phyloP scores from a whole-genome alignment of 2,113 vertebrate genomes.

The Entosphenus tridentatus region DNA sequence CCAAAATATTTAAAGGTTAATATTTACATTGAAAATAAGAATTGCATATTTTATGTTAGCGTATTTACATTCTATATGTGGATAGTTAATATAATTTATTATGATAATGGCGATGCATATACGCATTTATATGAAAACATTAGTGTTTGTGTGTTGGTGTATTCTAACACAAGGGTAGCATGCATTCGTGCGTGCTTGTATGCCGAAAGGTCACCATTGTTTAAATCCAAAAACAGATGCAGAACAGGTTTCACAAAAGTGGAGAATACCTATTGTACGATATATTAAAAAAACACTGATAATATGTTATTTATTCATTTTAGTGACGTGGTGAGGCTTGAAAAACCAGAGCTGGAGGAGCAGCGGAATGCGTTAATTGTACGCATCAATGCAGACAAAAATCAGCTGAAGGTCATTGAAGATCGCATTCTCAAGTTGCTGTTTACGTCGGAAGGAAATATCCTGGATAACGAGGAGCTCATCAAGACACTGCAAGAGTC shows the following conservation, averaged over 20 bases:
- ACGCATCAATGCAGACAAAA: constrained; percentile 34
- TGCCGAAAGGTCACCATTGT: neutral
- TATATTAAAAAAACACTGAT: neutral
- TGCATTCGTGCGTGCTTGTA: constrained; percentile 1
- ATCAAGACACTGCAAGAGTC: constrained; percentile 38
- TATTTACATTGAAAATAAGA: too few species aligned
- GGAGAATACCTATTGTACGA: neutral
- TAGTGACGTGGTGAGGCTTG: constrained; percentile 38
- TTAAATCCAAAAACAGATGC: neutral
- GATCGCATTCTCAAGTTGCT: constrained; percentile 40
- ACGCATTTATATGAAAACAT: too few species aligned
- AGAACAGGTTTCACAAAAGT: neutral
- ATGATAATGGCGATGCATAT: too few species aligned
- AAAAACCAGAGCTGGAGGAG: constrained; percentile 38
- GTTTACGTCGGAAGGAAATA: constrained; percentile 39
- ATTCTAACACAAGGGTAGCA: neutral
- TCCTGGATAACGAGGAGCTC: constrained; percentile 41
- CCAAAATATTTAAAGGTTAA: too few species aligned
- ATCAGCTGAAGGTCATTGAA: constrained; percentile 38
- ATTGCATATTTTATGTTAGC: too few species aligned
- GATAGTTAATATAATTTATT: too few species aligned
- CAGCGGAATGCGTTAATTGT: constrained; percentile 37
- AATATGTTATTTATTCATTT: constrained; percentile 6
- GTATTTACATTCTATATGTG: too few species aligned
- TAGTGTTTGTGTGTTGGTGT: neutral